Evolutionary conservation across 2,113 vertebrate species (phyloP).

Genomic region (Pyxicephalus adspersus): DNA sequence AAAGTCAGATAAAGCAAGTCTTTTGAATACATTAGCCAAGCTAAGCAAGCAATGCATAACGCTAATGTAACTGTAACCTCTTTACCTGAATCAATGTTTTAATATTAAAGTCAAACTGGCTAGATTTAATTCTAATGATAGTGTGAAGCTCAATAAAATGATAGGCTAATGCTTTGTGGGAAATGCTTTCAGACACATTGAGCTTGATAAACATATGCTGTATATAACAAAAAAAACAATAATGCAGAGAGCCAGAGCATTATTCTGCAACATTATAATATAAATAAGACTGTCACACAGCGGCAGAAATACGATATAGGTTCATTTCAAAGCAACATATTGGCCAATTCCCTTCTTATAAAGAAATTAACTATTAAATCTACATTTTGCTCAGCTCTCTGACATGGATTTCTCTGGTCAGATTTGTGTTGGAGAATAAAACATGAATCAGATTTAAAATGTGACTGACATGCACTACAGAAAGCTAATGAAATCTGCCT

Average conservation of each 20-base stretch:
- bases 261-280: constrained; percentile 8
- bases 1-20: constrained; percentile 49
- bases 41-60: constrained; percentile 54
- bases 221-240: constrained; percentile 32
- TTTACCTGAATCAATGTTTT: constrained; percentile 47
- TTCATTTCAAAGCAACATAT: constrained; percentile 8
- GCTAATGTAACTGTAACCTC: constrained; percentile 38
- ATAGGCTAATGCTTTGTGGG: constrained; percentile 1
- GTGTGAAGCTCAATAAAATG: constrained; percentile 23
- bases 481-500: not conserved
- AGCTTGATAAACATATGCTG: constrained; percentile 19
- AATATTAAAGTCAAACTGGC: constrained; percentile 40
- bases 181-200: constrained; percentile 17
- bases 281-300: not conserved
- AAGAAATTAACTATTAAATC: constrained; percentile 7
- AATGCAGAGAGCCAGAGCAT: constrained; percentile 1
- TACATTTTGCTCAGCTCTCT: not conserved
- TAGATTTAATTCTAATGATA: constrained; percentile 39
- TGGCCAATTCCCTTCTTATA: not conserved
- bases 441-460: not conserved
- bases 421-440: not conserved
- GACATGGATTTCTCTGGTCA: not conserved
- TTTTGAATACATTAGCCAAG: constrained; percentile 47
- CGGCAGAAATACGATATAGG: not conserved
- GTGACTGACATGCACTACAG: not conserved